Percentiles rank a stretch among this genome's conserved stretches.
phyloP scores from a whole-genome alignment of 1,140 invertebrate species.

The Lysiphlebus fabarum region DNA sequence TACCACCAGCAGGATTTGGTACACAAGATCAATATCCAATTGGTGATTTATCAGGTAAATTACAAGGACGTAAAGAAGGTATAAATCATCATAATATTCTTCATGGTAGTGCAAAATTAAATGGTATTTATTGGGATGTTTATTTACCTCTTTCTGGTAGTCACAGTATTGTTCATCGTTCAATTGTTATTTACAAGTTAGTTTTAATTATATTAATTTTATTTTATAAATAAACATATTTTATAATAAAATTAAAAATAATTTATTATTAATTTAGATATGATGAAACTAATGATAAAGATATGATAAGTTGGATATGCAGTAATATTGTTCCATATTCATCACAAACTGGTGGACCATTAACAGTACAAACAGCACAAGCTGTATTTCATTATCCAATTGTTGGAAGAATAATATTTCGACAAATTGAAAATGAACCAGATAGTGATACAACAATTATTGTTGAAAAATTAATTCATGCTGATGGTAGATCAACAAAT shows the following conservation, averaged over 20 bases:
- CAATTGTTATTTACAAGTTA: constrained; percentile 79
- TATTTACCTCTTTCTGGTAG: constrained; percentile 81
- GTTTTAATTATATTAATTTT: constrained; percentile 23
- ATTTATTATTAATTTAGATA: constrained; percentile 32
- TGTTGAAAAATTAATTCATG: constrained; percentile 78
- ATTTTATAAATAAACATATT: constrained; percentile 4
- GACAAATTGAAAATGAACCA: constrained; percentile 76
- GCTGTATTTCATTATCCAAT: constrained; percentile 81
- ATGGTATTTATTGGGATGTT: constrained; percentile 75
- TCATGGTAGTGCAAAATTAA: constrained; percentile 67
- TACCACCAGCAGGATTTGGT: constrained; percentile 67
- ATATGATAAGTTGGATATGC: constrained; percentile 67
- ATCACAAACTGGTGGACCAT: constrained; percentile 65
- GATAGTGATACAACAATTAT: constrained; percentile 78
- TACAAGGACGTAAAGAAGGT: constrained; percentile 68
- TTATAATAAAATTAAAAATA: constrained; percentile 8
- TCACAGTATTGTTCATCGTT: constrained; percentile 76
- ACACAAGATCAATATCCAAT: constrained; percentile 86
- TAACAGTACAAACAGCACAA: constrained; percentile 69
- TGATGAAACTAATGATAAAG: constrained; percentile 50
- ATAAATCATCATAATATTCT: constrained; percentile 66
- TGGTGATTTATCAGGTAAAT: constrained; percentile 88
- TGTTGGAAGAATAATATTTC: constrained; percentile 79
- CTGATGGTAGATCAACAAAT: constrained; percentile 78
- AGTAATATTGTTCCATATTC: constrained; percentile 65